Evolutionary conservation across 2,113 vertebrate species (phyloP).

Genomic region (Neodon shergylaensis): DNA sequence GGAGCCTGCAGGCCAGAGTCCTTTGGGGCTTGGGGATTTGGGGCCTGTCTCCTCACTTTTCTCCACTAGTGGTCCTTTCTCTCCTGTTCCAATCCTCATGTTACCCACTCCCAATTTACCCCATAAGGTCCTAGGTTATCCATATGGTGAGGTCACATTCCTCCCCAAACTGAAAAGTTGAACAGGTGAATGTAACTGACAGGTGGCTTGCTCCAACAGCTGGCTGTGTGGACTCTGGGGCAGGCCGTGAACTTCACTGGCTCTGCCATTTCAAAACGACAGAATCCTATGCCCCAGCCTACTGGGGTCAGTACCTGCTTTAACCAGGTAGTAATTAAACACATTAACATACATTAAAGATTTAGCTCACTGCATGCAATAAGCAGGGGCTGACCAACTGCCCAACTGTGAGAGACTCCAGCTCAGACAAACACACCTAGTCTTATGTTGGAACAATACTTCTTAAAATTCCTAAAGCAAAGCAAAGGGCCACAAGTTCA

Average conservation of each 20-base stretch:
- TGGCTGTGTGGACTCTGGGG: not conserved
- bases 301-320: not conserved
- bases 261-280: not conserved
- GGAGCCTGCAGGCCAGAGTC: not conserved
- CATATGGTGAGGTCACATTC: not conserved
- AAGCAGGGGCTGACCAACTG: not conserved
- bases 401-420: not conserved
- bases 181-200: not conserved
- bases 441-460: not conserved
- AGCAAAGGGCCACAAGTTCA: not conserved
- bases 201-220: not conserved
- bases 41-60: not conserved
- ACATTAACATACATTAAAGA: not conserved
- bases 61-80: not conserved
- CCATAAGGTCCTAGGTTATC: not conserved
- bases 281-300: not conserved
- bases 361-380: not conserved
- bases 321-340: not conserved
- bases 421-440: not conserved
- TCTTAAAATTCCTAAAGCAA: constrained; percentile 9
- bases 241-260: not conserved
- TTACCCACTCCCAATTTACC: not conserved
- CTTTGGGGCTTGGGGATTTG: not conserved
- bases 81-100: not conserved
- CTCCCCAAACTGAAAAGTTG: not conserved